Evolutionary conservation across 2,113 vertebrate genomes (phyloP), one percentile per base, ranked within the genome.

Genomic region (Falcunculus frontatus): DNA sequence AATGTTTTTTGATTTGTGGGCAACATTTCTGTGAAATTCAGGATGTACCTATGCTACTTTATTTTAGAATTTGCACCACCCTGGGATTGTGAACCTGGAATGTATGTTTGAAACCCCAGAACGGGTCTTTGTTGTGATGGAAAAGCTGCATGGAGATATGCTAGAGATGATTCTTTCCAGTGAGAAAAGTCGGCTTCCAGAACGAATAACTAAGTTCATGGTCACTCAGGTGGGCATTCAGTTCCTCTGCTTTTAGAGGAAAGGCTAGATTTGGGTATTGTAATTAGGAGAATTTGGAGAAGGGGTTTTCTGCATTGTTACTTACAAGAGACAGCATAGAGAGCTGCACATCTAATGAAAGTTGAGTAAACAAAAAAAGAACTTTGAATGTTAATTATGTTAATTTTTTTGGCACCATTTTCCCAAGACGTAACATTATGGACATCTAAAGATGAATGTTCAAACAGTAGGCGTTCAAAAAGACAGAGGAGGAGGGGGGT

Each of bases 81-180:
- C 99, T 92, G 99, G 99, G 64, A 99, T 99, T 82, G 99, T 99
- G 77, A 99, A 99, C 97, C 98, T 99, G 98, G 99, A 99, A 98
- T 99, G 99, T 88, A 99, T 99, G 99, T 99, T 99, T 92, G 99
- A 99, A 98, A 99, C 99, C 3, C 99, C 99, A 1, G 99, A 99
- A 96, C 98, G 99, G 50, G 99, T 99, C 81, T 99, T 99, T 96
- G 99, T 99, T 30, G 99, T 99, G 86, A 99, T 99, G 99, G 99
- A 99, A 97, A 99, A 99, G 96, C 98, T 99, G 62, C 99, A 99
- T 17, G 99, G 99, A 13, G 99, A 99, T 97, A 99, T 99, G 99
- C 96, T 99, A 96, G 99, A 99, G 97, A 99, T 99, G 99, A 99
- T 99, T 96, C 98, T 99, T 44, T 99, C 99, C 63, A 99, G 99